Conservation (phyloP, 2,888 invertebrate species). For the Calliopum simillimum region DNA sequence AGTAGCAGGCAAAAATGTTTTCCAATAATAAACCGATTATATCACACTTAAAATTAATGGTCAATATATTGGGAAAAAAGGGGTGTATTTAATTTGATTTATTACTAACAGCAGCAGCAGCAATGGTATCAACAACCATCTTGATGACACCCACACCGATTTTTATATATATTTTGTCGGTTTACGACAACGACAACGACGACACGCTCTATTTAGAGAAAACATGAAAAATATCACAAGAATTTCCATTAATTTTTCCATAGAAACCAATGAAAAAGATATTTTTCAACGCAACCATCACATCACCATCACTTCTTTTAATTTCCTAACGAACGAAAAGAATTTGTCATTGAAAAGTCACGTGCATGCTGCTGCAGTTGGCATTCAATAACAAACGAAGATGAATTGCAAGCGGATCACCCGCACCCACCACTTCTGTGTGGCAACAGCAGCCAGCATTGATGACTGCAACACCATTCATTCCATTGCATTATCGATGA, state of each 20-base stretch:
- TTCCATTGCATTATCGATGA: too few species aligned
- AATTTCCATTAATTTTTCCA: background rate
- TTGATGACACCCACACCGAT: slow-evolving; percentile 14
- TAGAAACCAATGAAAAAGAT: background rate
- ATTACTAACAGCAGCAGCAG: slow-evolving; percentile 20
- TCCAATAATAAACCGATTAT: too few species aligned
- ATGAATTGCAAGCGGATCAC: slow-evolving; percentile 22
- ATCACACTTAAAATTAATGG: background rate
- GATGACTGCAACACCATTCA: background rate
- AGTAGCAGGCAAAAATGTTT: too few species aligned
- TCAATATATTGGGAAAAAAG: background rate
- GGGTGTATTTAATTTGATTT: slow-evolving; percentile 26
- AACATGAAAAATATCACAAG: too few species aligned
- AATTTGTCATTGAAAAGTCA: slow-evolving; percentile 36
- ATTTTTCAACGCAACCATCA: too few species aligned
- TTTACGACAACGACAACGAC: too few species aligned
- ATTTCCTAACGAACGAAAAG: slow-evolving; percentile 5
- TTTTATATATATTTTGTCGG: too few species aligned
- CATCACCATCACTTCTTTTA: too few species aligned
- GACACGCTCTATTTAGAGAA: too few species aligned
- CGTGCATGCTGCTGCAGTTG: slow-evolving; percentile 37
- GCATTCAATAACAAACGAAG: slow-evolving; percentile 31
- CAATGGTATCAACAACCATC: background rate
- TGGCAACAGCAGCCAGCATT: background rate
- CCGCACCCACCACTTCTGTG: background rate